phyloP scores from a whole-genome alignment of 2,888 invertebrate genomes.

The Smittia sp. region DNA sequence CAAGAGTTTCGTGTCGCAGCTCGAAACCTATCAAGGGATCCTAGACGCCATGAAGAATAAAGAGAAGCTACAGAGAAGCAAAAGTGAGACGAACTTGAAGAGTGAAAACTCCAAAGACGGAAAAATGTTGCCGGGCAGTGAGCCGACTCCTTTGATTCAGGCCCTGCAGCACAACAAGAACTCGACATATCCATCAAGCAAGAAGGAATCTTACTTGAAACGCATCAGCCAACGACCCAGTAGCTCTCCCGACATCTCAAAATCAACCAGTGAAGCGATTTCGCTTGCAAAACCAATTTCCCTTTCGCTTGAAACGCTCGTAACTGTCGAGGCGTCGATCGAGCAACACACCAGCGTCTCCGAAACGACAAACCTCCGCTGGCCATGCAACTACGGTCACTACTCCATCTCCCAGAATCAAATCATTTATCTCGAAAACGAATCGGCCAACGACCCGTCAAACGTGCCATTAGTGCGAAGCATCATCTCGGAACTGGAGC shows the following conservation, averaged over 20 bases:
- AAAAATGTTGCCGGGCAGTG: conserved; percentile 57
- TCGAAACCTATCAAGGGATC: conserved; percentile 95
- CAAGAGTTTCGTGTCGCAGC: conserved; percentile 86
- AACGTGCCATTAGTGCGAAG: conserved; percentile 63
- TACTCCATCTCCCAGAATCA: conserved; percentile 90
- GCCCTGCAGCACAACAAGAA: conserved; percentile 50
- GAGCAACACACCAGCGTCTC: conserved; percentile 50
- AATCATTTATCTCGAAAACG: conserved; percentile 75
- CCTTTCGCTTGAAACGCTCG: conserved; percentile 53
- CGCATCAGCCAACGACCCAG: conserved; percentile 32
- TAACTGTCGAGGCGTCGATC: conserved; percentile 45
- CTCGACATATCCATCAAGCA: conserved; percentile 35
- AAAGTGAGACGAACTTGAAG: conserved; percentile 88
- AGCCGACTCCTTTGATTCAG: conserved; percentile 62
- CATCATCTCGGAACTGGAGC: conserved; percentile 71
- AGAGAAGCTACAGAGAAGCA: conserved; percentile 86
- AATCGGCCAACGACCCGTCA: conserved; percentile 46
- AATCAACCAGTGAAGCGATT: conserved; percentile 24
- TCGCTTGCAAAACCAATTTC: conserved; percentile 50
- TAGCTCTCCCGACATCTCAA: conserved; percentile 36
- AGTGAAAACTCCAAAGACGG: conserved; percentile 63
- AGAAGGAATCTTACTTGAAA: conserved; percentile 46
- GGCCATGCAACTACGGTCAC: conserved; percentile 81
- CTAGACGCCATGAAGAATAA: conserved; percentile 95
- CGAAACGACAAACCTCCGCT: conserved; percentile 72